Evolutionary conservation across 2,797 vertebrate species (phyloP).

Genomic region (Sebastes cheni): DNA sequence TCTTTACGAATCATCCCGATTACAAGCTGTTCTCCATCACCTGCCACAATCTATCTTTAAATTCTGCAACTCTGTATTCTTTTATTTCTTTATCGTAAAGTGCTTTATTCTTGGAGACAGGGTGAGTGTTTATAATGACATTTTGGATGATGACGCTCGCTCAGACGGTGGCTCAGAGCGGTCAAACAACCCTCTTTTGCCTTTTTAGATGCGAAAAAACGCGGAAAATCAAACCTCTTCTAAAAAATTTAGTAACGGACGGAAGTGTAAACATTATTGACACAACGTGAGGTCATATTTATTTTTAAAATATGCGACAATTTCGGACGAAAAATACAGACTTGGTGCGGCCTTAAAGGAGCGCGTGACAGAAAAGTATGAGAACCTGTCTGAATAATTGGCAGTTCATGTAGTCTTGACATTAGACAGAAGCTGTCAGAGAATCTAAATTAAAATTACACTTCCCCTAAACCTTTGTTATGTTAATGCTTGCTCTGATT

Average conservation of each 20-base stretch:
- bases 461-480: neutral
- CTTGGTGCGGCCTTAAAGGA: neutral
- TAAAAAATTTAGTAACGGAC: neutral
- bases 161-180: neutral
- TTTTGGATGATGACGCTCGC: neutral
- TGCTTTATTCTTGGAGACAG: neutral
- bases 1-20: neutral
- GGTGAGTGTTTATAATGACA: neutral
- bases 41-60: neutral
- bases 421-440: neutral
- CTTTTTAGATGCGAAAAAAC: neutral
- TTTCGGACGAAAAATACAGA: neutral
- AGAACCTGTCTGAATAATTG: neutral
- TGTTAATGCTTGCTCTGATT: neutral
- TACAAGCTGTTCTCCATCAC: neutral
- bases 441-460: neutral
- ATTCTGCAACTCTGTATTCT: neutral
- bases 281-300: neutral
- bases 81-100: neutral
- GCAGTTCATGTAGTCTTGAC: neutral
- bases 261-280: neutral
- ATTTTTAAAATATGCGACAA: neutral
- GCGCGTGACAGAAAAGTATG: neutral
- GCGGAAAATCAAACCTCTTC: neutral
- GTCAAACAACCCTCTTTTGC: neutral